Evolutionary conservation across 2,113 vertebrate species (phyloP).

Genomic region (Brachyhypopomus gauderio): DNA sequence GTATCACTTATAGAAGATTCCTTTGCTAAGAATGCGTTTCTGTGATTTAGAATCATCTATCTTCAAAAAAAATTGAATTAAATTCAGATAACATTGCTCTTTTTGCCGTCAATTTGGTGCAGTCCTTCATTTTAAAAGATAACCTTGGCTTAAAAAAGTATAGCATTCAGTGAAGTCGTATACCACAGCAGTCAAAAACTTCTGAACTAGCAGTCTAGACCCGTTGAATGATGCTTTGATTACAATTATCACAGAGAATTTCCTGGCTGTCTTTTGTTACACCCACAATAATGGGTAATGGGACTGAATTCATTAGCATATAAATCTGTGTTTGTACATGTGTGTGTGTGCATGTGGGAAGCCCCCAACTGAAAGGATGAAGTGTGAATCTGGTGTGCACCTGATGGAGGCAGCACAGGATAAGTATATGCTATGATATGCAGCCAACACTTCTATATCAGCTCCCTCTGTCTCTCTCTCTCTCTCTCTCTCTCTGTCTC

Average conservation of each 20-base stretch:
- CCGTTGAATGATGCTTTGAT: slow-evolving; percentile 33
- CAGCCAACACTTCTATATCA: slow-evolving; percentile 38
- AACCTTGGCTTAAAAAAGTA: neutral
- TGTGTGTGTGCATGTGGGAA: slow-evolving; percentile 6
- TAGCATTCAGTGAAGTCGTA: neutral
- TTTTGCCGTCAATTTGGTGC: neutral
- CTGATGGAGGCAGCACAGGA: slow-evolving; percentile 22
- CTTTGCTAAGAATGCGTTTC: too few relatives aligned
- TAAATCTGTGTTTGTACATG: slow-evolving; percentile 14
- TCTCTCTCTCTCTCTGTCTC: neutral
- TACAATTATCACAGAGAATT: slow-evolving; percentile 46
- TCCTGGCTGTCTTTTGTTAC: neutral
- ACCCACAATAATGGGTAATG: slow-evolving; percentile 29
- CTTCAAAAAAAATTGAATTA: too few relatives aligned
- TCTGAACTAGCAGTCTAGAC: slow-evolving; percentile 33
- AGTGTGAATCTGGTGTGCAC: slow-evolving; percentile 9
- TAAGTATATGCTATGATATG: neutral
- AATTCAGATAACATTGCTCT: too few relatives aligned
- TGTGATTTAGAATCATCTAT: too few relatives aligned
- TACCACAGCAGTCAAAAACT: neutral
- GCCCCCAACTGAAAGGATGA: neutral
- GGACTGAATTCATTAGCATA: slow-evolving; percentile 43
- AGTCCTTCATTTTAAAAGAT: neutral
- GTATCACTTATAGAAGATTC: too few relatives aligned
- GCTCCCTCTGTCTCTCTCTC: slow-evolving; percentile 2